phyloP scores from a whole-genome alignment of 2,113 vertebrate species.

The Nothocercus nigrocapillus region DNA sequence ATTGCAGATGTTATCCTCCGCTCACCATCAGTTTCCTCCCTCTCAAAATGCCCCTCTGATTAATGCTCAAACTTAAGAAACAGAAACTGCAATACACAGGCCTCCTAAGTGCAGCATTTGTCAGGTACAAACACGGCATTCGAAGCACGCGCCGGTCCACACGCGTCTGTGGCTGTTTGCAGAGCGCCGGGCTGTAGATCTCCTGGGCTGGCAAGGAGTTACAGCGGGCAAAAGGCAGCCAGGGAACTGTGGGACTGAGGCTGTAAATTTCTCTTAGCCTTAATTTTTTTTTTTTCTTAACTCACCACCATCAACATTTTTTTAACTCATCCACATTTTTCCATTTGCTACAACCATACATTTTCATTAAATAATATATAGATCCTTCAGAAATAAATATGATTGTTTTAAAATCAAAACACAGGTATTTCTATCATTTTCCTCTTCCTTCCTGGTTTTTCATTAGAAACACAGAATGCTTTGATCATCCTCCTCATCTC shows the following conservation, averaged over 20 bases:
- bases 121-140: background rate
- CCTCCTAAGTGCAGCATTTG: background rate
- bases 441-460: background rate
- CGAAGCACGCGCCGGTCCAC: fast-evolving
- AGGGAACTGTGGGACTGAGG: background rate
- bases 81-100: fast-evolving
- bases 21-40: background rate
- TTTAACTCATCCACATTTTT: background rate
- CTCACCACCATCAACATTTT: too few species aligned
- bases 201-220: fast-evolving
- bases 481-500: slow-evolving; percentile 2
- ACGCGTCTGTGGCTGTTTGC: background rate
- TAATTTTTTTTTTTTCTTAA: too few species aligned
- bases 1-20: background rate
- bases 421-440: background rate
- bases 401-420: background rate
- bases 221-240: background rate
- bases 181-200: background rate
- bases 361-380: background rate
- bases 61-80: background rate
- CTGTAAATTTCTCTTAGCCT: background rate
- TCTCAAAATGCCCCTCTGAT: background rate
- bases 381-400: background rate
- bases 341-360: background rate
- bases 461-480: background rate